Base-by-base conservation (phyloP, 2,888 invertebrate species). In the Caenorhabditis afra region DNA sequence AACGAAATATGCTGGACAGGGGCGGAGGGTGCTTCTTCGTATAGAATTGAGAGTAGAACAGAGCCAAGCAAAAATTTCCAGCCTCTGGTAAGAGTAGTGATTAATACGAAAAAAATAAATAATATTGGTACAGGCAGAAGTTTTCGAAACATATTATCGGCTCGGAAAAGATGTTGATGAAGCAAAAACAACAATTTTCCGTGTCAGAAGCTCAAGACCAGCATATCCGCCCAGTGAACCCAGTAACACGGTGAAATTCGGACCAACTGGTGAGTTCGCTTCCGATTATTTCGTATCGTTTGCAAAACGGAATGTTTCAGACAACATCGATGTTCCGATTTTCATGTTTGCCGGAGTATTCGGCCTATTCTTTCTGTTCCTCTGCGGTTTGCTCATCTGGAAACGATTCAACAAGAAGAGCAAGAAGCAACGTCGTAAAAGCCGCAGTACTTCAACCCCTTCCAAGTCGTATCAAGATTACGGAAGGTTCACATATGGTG, bases 1-100 rank as follows among this genome's bases (percentile, higher is more conserved):
- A 71, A 75, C 35, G 71, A 80, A 22, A 47, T 83, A 11, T 75
- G 81, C 18, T 85, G 85, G 85, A 76, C 70, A 11, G 61, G 73
- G 7, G 81, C 81, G 2, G 79, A 82, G 39, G 82, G 81, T 11
- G 85, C 85, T 1, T 61, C 75, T 11, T 82, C 83, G 3, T 85
- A 85, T 53, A 49, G 77, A 23, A 77, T 85, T 3, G 85, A 85
- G 47, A 77, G 68, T 53, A 16, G 57, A 18, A 57, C 61, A 5
- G 71, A 74, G 10, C 73, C 67, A 3, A 66, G 73, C 22, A 66
- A 67, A 39, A 67, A 62, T 14, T 79, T 79, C 44, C 73, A 77
- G 44, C 75, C 74, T 50, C 22, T 81, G 57, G 80, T 80, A 23
- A 58, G 37, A 16, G 10, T 49, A 11, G 3, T n/a, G n/a, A n/a